Conservation (phyloP, 2,888 invertebrate species). For the Labia minor region DNA sequence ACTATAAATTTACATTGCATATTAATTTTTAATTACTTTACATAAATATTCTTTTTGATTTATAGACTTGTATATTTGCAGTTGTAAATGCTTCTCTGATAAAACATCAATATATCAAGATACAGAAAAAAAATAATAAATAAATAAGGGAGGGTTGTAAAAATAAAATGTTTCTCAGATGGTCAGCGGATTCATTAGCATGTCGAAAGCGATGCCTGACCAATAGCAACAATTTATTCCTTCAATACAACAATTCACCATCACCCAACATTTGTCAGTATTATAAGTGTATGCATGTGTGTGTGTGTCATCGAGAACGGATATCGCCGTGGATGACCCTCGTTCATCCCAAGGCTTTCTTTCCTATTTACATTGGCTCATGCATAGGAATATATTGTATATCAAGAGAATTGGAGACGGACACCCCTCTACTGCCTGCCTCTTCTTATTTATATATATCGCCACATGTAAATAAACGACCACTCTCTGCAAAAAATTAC, state of each 20-base stretch:
- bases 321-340: neutral
- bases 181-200: neutral
- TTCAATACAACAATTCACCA: neutral
- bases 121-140: no score
- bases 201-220: neutral
- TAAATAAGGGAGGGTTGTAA: neutral
- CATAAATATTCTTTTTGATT: no score
- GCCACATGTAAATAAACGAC: neutral
- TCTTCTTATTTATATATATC: neutral
- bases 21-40: no score
- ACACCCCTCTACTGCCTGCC: neutral
- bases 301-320: neutral
- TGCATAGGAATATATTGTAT: conserved; percentile 2
- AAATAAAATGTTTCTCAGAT: neutral
- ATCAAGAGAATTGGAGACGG: neutral
- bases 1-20: no score
- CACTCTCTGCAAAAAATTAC: neutral
- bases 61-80: no score
- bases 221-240: neutral
- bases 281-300: neutral
- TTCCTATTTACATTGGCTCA: neutral
- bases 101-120: no score
- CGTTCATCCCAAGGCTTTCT: neutral
- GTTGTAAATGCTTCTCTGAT: no score
- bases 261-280: neutral